Percentiles rank a stretch among this genome's conserved stretches.
phyloP scores from a whole-genome alignment of 2,888 invertebrate genomes.

The Steinernema scapterisci region DNA sequence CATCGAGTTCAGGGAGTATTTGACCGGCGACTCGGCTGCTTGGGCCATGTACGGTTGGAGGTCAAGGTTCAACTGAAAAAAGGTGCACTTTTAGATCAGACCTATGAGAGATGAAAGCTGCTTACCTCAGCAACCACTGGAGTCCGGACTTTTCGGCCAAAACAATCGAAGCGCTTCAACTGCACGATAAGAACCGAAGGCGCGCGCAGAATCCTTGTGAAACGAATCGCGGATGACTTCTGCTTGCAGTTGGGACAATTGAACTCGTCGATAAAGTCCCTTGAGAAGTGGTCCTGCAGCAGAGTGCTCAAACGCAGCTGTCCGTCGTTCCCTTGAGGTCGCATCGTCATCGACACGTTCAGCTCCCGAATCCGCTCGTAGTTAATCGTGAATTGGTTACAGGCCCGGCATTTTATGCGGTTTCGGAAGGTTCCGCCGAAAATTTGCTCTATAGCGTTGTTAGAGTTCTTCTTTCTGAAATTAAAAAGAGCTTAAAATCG shows the following conservation, averaged over 20 bases:
- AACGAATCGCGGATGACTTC: conserved; percentile 18
- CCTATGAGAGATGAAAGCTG: not conserved
- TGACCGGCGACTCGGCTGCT: not conserved
- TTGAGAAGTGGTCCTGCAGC: conserved; percentile 9
- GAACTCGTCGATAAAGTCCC: conserved; percentile 11
- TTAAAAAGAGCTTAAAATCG: not conserved
- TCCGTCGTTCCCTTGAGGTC: not conserved
- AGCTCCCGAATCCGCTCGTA: conserved; percentile 60
- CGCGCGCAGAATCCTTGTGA: not conserved
- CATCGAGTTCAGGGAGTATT: conserved; percentile 30
- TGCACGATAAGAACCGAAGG: conserved; percentile 28
- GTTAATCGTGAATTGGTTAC: conserved; percentile 43
- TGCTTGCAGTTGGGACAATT: conserved; percentile 32
- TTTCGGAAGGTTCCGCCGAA: conserved; percentile 59
- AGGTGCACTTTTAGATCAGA: not conserved
- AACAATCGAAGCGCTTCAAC: conserved; percentile 27
- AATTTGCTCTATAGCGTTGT: conserved; percentile 54
- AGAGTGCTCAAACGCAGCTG: not conserved
- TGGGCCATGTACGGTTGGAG: not conserved
- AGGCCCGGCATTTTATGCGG: conserved; percentile 47
- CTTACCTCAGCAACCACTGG: conserved; percentile 5
- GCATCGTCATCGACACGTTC: conserved; percentile 47
- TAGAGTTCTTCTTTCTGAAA: conserved; percentile 4
- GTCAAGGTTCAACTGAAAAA: not conserved
- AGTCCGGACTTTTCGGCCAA: not conserved